These are phyloP conservation scores for Ursus arctos DNA, from an alignment of 2,113 vertebrate species.

Conservation along the genomic window DNA sequence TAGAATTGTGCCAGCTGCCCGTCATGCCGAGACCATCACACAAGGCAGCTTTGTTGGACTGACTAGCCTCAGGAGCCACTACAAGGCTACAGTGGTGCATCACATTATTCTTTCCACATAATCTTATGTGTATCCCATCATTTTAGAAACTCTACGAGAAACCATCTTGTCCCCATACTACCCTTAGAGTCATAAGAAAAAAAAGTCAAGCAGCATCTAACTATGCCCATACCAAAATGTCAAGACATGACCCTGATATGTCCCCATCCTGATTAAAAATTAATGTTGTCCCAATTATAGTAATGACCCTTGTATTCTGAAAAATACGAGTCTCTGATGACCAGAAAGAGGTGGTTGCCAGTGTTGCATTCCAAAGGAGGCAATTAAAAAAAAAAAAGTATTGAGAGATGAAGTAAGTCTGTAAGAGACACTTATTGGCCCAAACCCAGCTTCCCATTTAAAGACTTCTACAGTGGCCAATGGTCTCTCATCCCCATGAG, in stretches of 20 bases:
- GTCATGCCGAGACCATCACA: no score
- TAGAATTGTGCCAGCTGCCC: neutral
- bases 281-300: neutral
- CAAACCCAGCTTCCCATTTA: conserved; percentile 3
- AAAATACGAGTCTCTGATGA: conserved; percentile 4
- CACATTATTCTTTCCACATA: neutral
- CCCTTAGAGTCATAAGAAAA: neutral
- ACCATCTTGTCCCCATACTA: neutral
- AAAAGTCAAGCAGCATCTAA: neutral
- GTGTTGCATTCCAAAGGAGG: neutral
- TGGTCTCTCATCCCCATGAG: neutral
- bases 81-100: rapidly evolving
- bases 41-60: neutral
- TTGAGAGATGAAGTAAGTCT: neutral
- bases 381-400: neutral
- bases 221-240: neutral
- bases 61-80: neutral
- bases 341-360: neutral
- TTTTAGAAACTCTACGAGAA: neutral
- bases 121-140: neutral
- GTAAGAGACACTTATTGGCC: neutral
- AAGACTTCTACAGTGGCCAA: neutral
- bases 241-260: neutral
- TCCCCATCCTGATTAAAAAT: neutral
- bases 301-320: neutral